Evolutionary conservation across 2,888 invertebrate species (phyloP).

Genomic region (Mechanitis mazaeus): DNA sequence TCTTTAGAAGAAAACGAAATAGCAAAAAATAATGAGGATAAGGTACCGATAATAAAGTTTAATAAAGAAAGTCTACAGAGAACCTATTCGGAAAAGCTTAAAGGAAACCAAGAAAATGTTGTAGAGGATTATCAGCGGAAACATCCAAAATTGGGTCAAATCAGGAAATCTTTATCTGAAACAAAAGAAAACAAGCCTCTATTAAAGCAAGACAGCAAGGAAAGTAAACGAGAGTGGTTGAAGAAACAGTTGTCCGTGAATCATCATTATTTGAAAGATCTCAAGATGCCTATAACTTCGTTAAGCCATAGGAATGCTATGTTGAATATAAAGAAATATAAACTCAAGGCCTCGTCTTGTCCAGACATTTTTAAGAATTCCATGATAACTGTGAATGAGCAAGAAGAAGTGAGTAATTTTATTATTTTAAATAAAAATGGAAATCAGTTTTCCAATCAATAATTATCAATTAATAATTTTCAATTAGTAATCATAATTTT

Average conservation of each 20-base stretch:
- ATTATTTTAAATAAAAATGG: background rate
- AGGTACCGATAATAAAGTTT: conserved; percentile 48
- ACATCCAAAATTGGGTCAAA: conserved; percentile 40
- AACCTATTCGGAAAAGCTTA: conserved; percentile 55
- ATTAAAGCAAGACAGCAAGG: conserved; percentile 60
- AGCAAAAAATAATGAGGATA: conserved; percentile 33
- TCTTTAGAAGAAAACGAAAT: conserved; percentile 20
- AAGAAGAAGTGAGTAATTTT: conserved; percentile 79
- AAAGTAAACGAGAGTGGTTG: conserved; percentile 65
- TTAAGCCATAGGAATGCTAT: conserved; percentile 92
- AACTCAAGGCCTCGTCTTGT: conserved; percentile 90
- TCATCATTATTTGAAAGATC: conserved; percentile 83
- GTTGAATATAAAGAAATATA: conserved; percentile 87
- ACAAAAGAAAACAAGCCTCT: conserved; percentile 55
- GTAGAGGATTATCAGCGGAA: conserved; percentile 48
- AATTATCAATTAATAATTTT: background rate
- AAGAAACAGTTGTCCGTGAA: conserved; percentile 73
- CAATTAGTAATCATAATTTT: background rate
- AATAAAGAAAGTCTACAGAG: conserved; percentile 46
- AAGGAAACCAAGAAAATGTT: conserved; percentile 37
- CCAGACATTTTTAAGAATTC: conserved; percentile 93
- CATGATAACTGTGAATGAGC: conserved; percentile 89
- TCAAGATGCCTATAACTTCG: conserved; percentile 85
- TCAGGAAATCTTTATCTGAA: conserved; percentile 50
- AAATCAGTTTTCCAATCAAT: background rate